Base-by-base conservation (phyloP, 2,888 invertebrate genomes). In the Brachypalpus laphriformis region DNA sequence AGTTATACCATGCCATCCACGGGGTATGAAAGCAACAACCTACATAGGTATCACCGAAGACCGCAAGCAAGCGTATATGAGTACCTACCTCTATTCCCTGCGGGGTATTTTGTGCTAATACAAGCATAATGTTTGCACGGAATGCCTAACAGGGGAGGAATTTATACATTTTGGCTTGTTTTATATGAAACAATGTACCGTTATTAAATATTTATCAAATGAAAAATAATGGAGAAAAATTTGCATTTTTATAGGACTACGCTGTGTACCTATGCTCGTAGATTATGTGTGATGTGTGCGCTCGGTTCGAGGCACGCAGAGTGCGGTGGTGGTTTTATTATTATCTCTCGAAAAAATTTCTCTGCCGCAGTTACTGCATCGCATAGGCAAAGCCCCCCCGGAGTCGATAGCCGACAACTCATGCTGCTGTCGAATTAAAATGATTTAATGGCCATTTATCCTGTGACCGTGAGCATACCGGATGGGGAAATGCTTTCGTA, bases 191-290 rank as follows among this genome's bases (percentile, higher is more conserved):
- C 80, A 85, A 85, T 80, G 80, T 85, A 80, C 74, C 63, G 74
- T 80, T 75, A 85, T 85, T 80, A 85, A 80, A 85, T 85, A 85
- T 85, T 75, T 85, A 85, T 85, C 74, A 85, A 85, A 85, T 85
- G 80, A 75, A 74, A 85, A 80, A 75, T 85, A 74, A 85, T 85
- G 74, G 49, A 45, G 42, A 75, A 65, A 83, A 83, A 85, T 85
- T 85, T 80, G 75, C 83, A 85, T 85, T 85, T 85, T 85, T 85
- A 85, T 80, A 85, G 80, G 75, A 42, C 75, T 61, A 56, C 25
- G 47, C 80, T 80, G 72, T 56, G 40, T 65, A 63, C 65, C 59
- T 77, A 37, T 31, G 25, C 18, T 45, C 77, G 66, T 61, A 71
- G 63, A 61, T 74, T 68, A 72, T 68, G 20, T 45, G 57, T 25